Conservation (phyloP, 2,888 invertebrate genomes). For the Orchesellides sinensis region DNA sequence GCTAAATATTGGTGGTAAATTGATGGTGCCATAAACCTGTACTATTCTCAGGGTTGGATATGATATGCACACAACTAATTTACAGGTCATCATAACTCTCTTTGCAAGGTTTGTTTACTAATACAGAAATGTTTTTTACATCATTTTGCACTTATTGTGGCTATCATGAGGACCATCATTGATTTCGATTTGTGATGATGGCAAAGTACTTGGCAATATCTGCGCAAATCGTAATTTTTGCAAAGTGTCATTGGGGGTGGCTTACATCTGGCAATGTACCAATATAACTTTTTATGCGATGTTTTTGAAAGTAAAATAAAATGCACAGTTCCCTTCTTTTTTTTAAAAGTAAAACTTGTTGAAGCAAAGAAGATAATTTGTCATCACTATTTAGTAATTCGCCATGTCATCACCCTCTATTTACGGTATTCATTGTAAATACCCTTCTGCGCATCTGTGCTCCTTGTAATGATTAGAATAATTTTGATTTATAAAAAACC, state of each 20-base stretch:
- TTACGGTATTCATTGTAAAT: not conserved
- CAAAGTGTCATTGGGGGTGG: not conserved
- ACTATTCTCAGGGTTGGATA: conserved; percentile 13
- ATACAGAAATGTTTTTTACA: conserved; percentile 21
- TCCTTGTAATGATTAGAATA: not conserved
- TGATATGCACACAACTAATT: no score
- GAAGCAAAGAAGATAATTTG: conserved; percentile 42
- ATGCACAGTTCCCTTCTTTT: not conserved
- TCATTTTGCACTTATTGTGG: conserved; percentile 55
- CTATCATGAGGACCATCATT: conserved; percentile 53
- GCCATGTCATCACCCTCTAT: conserved; percentile 20
- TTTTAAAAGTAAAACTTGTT: conserved; percentile 33
- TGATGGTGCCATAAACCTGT: conserved; percentile 44
- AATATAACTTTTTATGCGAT: not conserved
- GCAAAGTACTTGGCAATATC: conserved; percentile 38
- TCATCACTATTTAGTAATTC: conserved; percentile 40
- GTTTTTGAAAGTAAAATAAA: not conserved
- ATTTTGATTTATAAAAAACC: not conserved
- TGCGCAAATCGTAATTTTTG: conserved; percentile 43
- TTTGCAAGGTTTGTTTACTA: conserved; percentile 2
- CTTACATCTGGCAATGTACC: conserved; percentile 29
- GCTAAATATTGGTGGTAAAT: conserved; percentile 8
- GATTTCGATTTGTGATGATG: conserved; percentile 56
- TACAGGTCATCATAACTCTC: no score
- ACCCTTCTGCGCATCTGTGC: conserved; percentile 6